phyloP scores from a whole-genome alignment of 2,888 invertebrate species.

The Ligdia adustata region DNA sequence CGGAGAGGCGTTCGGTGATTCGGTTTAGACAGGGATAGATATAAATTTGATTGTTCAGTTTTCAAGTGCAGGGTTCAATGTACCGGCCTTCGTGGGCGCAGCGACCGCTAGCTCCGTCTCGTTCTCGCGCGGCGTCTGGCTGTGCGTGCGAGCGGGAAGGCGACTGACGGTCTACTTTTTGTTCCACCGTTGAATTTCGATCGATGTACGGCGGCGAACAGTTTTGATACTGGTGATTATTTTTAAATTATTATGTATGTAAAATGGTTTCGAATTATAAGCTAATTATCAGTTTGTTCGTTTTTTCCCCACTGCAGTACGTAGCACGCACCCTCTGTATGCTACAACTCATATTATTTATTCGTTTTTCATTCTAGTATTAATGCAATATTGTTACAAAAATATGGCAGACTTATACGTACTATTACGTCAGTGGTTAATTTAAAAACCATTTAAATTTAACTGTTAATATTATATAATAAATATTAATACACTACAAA shows the following conservation, averaged over 20 bases:
- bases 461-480: background rate
- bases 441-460: no score
- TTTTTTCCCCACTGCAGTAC: no score
- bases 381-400: no score
- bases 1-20: conserved; percentile 47
- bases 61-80: conserved; percentile 69
- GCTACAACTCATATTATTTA: no score
- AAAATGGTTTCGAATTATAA: background rate
- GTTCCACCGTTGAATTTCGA: conserved; percentile 77
- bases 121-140: conserved; percentile 40
- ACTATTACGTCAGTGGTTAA: no score
- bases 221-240: conserved; percentile 61
- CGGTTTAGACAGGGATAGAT: conserved; percentile 59
- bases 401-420: no score
- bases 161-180: conserved; percentile 70
- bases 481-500: no score
- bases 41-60: conserved; percentile 50
- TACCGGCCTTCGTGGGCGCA: conserved; percentile 78
- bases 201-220: conserved; percentile 61
- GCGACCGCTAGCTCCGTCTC: conserved; percentile 56
- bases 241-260: conserved; percentile 38
- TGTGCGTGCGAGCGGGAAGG: conserved; percentile 49
- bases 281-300: no score
- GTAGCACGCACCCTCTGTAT: no score
- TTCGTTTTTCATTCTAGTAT: no score